Percentiles rank a stretch among this genome's conserved stretches.
These are phyloP conservation scores for Diarsia rubi DNA, from an alignment of 2,888 invertebrate genomes.

Conservation along the genomic window DNA sequence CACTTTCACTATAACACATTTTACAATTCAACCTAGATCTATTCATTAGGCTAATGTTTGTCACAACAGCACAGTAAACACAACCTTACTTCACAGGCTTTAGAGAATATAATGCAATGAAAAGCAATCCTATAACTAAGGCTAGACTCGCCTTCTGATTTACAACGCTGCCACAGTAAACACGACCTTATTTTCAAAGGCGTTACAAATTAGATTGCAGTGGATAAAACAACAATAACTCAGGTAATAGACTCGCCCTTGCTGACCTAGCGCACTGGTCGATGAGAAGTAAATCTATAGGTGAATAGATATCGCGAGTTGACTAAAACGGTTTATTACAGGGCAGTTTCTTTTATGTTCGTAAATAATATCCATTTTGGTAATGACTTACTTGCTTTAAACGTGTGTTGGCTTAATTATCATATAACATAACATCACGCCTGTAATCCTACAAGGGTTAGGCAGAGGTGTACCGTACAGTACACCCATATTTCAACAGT, in stretches of 20 bases:
- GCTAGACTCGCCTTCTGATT: constrained; percentile 26
- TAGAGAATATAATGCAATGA: constrained; percentile 10
- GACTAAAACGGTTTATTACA: not conserved
- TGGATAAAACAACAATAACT: constrained; percentile 32
- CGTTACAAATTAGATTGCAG: constrained; percentile 12
- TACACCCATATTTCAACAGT: too few species aligned
- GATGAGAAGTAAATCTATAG: constrained; percentile 41
- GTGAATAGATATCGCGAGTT: constrained; percentile 10
- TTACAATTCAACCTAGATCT: constrained; percentile 18
- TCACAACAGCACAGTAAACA: constrained; percentile 6
- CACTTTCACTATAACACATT: constrained; percentile 7
- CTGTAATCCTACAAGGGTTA: too few species aligned
- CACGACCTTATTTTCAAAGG: constrained; percentile 16
- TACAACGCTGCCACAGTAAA: not conserved
- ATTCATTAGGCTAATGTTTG: constrained; percentile 24
- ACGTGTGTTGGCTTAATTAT: not conserved
- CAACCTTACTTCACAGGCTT: constrained; percentile 8
- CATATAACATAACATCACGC: too few species aligned
- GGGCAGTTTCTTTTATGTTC: not conserved
- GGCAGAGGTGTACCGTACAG: too few species aligned
- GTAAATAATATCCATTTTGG: not conserved
- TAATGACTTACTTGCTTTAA: not conserved
- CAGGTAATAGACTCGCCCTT: constrained; percentile 26
- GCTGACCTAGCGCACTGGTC: constrained; percentile 31
- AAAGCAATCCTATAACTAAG: constrained; percentile 23